Base-by-base conservation (phyloP, 2,888 invertebrate genomes). In the Drosophila prostipennis region DNA sequence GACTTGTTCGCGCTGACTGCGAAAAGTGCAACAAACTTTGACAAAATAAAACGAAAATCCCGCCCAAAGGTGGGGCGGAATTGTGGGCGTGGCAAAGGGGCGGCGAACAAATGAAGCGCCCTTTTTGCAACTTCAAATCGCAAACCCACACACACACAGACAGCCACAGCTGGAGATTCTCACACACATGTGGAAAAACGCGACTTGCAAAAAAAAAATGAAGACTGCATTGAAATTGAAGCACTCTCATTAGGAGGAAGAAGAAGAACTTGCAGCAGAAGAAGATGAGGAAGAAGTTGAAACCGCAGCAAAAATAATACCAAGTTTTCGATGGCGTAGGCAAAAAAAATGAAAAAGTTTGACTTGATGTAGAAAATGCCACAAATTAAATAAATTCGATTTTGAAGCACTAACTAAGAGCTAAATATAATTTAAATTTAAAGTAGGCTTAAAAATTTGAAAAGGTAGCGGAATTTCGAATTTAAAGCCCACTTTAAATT, bases 1-100 rank as follows among this genome's bases (percentile, higher is more conserved):
- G 57, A 60, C 58, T 61, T 56, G 60, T 54, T 54, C 63, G 61
- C 73, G 60, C 69, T 73, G 67, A 60, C 78, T 55, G 60, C 68
- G 69, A 82, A 79, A 79, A 84, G 87, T 87, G 87, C 85, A 87
- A 82, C 82, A 87, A 82, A 82, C 82, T 82, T 79, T 87, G 77
- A 77, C 79, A 77, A 78, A 81, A 75, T 69, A 69, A 53, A 76
- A 72, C 61, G 73, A 72, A 73, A 73, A 70, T 70, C 72, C 75
- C 71, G 61, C 63, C 64, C 56, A 55, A 65, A 57, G 68, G 65
- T 67, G 6, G 14, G 5, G 4, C 6, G 37, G 73, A 7, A 7
- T 7, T 2, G 29, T 29, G 65, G 68, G 46, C 23, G 46, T 42
- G 71, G 42, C 48, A 26, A 16, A 6, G 11, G 13, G 49, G 43